Evolutionary conservation across 2,797 vertebrate genomes (phyloP).

Genomic region (Microtus obscurus): DNA sequence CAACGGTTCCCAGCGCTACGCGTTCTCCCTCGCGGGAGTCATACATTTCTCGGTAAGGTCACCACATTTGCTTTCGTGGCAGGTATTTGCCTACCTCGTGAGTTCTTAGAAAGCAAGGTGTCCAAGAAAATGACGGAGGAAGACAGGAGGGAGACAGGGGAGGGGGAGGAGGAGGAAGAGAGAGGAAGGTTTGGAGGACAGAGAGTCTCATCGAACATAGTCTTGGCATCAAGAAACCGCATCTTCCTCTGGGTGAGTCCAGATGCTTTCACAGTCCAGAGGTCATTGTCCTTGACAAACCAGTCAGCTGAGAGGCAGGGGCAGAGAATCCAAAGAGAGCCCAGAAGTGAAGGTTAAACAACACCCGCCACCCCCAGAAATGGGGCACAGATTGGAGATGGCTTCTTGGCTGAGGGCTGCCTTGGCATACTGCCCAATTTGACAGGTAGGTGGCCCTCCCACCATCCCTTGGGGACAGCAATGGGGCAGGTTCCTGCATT

Average conservation of each 20-base stretch:
- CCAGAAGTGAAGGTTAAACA: no score
- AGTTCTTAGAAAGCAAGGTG: neutral
- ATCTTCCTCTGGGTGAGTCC: neutral
- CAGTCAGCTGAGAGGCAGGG: neutral
- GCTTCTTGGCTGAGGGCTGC: neutral
- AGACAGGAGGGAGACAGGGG: neutral
- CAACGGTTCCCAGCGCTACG: neutral
- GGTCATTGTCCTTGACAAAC: neutral
- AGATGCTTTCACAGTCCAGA: neutral
- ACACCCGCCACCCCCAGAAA: neutral
- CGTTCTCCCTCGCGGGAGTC: neutral
- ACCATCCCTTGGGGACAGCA: fast-evolving
- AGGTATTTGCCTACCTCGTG: neutral
- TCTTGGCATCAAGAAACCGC: neutral
- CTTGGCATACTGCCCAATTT: fast-evolving
- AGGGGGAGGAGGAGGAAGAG: neutral
- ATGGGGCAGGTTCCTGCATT: neutral
- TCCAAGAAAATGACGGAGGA: neutral
- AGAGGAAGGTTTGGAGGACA: neutral
- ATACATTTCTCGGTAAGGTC: no score
- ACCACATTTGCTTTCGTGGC: neutral
- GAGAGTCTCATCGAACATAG: neutral
- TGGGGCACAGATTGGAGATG: neutral
- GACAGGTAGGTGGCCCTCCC: neutral
- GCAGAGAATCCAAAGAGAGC: neutral